phyloP scores from a whole-genome alignment of 2,113 vertebrate genomes.

The Microtus pennsylvanicus region DNA sequence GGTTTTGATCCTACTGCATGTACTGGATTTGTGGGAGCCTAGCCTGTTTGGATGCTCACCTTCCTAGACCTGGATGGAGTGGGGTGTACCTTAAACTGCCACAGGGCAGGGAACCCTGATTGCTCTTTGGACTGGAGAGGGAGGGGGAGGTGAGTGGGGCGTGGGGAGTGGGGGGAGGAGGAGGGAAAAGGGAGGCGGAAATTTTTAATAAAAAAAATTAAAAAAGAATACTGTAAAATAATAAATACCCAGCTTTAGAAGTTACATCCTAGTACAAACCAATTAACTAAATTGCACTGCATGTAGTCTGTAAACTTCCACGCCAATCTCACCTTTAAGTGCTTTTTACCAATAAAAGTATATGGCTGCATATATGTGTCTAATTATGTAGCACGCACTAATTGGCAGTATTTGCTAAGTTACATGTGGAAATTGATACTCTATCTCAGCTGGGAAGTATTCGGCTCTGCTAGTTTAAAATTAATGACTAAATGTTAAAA shows the following conservation, averaged over 20 bases:
- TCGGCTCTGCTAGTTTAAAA: background rate
- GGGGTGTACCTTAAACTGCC: too few species aligned
- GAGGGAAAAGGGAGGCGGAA: too few species aligned
- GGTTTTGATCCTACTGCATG: too few species aligned
- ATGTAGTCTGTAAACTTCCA: background rate
- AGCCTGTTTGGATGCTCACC: too few species aligned
- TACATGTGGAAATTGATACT: background rate
- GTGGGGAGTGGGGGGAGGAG: too few species aligned
- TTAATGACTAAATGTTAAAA: constrained; percentile 31
- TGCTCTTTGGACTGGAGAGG: too few species aligned
- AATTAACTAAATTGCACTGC: background rate
- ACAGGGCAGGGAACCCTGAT: too few species aligned
- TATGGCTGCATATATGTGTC: background rate
- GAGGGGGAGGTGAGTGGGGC: too few species aligned
- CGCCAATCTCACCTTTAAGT: background rate
- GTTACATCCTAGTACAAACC: background rate
- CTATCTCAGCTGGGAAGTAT: background rate
- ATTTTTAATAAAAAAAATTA: too few species aligned
- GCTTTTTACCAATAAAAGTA: background rate
- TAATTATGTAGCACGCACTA: background rate
- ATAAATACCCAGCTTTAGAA: background rate
- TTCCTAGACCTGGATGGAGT: too few species aligned
- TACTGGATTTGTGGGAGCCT: too few species aligned
- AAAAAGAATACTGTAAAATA: background rate
- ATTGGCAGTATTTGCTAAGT: constrained; percentile 20